These are phyloP conservation scores for Homarus americanus DNA, from an alignment of 1,140 invertebrate genomes.

Conservation along the genomic window DNA sequence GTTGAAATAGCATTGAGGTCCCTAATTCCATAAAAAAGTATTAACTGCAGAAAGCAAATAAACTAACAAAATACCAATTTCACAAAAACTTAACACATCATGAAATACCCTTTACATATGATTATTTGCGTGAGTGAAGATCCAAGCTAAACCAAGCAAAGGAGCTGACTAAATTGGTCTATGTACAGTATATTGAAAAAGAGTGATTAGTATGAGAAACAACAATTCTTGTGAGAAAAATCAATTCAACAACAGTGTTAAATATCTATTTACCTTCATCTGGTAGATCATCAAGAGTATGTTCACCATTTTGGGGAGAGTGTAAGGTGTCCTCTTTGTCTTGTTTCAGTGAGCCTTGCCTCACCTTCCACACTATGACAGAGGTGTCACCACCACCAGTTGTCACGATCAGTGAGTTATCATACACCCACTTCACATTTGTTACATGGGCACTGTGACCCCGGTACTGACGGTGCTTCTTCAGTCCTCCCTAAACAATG, in stretches of 20 bases:
- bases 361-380: constrained; percentile 68
- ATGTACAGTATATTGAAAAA: not conserved
- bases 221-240: too few species aligned
- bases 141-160: not conserved
- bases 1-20: too few species aligned
- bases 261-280: constrained; percentile 25
- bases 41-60: too few species aligned
- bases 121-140: not conserved
- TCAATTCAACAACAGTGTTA: not conserved
- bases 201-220: not conserved
- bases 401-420: constrained; percentile 61
- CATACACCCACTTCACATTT: constrained; percentile 66
- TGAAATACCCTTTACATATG: too few species aligned
- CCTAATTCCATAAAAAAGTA: too few species aligned
- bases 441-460: constrained; percentile 75
- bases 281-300: constrained; percentile 29
- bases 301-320: not conserved
- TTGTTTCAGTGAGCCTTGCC: not conserved
- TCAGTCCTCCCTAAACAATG: constrained; percentile 65
- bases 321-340: not conserved
- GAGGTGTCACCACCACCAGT: constrained; percentile 71
- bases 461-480: constrained; percentile 67
- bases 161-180: not conserved
- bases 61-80: too few species aligned
- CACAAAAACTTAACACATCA: too few species aligned